Evolutionary conservation across 2,113 vertebrate genomes (phyloP).

Genomic region (Platichthys stellatus): DNA sequence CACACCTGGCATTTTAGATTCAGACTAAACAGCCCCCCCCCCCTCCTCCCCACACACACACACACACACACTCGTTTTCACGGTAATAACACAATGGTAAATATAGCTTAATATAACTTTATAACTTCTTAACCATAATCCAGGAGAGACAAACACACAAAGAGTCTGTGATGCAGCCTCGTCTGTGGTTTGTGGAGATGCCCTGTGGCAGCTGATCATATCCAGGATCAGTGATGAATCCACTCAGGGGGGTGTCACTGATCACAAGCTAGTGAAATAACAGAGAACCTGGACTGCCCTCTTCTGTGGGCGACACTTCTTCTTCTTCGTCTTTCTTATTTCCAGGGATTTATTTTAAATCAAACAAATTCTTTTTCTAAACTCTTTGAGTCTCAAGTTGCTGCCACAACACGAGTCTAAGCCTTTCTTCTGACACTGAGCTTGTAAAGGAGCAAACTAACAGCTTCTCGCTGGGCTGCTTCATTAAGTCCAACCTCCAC

Average conservation of each 20-base stretch:
- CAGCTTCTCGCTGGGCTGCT: not conserved
- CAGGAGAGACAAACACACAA: not conserved
- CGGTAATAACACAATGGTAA: no score
- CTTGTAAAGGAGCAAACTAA: not conserved
- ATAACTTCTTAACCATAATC: no score
- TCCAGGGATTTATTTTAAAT: not conserved
- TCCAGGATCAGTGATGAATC: not conserved
- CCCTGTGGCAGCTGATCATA: not conserved
- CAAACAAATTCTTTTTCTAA: not conserved
- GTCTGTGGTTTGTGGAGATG: not conserved
- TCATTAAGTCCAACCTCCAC: not conserved
- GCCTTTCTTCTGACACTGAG: not conserved
- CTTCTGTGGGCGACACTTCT: no score
- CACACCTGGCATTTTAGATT: no score
- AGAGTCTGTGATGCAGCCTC: not conserved
- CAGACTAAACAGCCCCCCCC: no score
- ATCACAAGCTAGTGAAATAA: conserved; percentile 8
- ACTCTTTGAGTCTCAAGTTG: not conserved
- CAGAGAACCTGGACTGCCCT: not conserved
- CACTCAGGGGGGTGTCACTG: conserved; percentile 2
- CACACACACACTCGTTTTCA: no score
- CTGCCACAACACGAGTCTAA: not conserved
- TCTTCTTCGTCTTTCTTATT: no score
- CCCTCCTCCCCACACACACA: no score
- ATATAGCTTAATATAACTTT: no score